A percentile compares a stretch with the other conserved stretches of the same genome.
Conservation (phyloP, 2,888 invertebrate genomes). For the Hypselothyrea guttata region DNA sequence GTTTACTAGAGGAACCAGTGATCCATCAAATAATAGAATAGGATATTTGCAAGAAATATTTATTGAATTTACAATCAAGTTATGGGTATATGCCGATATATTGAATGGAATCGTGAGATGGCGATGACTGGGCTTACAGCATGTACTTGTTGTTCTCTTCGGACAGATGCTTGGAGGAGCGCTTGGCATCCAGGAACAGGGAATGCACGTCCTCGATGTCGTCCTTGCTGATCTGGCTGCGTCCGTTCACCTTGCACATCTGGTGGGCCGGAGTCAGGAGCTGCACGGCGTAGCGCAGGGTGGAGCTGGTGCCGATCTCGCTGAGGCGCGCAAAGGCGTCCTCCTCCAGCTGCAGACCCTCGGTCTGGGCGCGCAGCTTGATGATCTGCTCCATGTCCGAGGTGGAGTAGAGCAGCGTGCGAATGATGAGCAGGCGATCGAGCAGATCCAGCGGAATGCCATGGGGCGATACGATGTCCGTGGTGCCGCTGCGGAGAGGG, state of each 20-base stretch:
- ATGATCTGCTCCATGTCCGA: constrained; percentile 89
- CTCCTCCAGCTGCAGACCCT: constrained; percentile 93
- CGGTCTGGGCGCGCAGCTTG: constrained; percentile 93
- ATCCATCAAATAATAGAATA: too few relatives aligned
- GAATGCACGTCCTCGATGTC: constrained; percentile 93
- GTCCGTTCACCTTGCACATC: constrained; percentile 94
- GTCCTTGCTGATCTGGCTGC: constrained; percentile 88
- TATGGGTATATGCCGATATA: too few relatives aligned
- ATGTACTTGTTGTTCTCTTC: constrained; percentile 96
- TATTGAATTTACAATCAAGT: too few relatives aligned
- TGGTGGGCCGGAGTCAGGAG: constrained; percentile 95
- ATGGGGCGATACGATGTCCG: constrained; percentile 94
- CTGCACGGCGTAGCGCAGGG: constrained; percentile 95
- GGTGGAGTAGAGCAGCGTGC: constrained; percentile 93
- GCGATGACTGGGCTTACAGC: constrained; percentile 84
- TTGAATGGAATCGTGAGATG: constrained; percentile 27
- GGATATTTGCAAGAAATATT: too few relatives aligned
- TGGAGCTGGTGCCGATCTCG: constrained; percentile 92
- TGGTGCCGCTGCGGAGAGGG: constrained; percentile 87
- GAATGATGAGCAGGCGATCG: constrained; percentile 96
- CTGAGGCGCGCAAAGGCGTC: constrained; percentile 90
- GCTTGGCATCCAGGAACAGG: constrained; percentile 97
- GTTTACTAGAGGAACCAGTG: too few relatives aligned
- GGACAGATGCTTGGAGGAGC: constrained; percentile 95
- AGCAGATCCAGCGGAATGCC: constrained; percentile 98